Base-by-base conservation (phyloP, 2,888 invertebrate species). In the Tetheella fluctuosa region DNA sequence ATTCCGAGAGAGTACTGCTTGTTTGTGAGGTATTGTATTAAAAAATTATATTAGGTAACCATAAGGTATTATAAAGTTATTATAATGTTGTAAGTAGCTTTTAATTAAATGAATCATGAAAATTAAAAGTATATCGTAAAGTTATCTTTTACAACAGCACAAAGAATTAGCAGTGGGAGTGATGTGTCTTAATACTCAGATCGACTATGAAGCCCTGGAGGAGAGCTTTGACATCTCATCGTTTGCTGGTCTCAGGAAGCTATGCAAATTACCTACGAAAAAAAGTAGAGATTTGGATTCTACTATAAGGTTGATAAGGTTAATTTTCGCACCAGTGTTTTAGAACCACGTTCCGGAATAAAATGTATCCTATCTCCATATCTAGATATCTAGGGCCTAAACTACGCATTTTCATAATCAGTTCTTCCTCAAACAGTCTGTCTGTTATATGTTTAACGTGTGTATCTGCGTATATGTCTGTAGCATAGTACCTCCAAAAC, bases 171-270 rank as follows among this genome's bases (percentile, higher is more conserved):
- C 95, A 0, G 94, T 94, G 1, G 95, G 95, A 0, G 92, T 95
- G 6, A 91, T 95, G 88, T 93, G 94, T 61, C 81, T 96, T 0
- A 95, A 95, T 72, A 91, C 93, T 2, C 86, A 84, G 48, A 92
- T 96, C 10, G 94, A 96, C 76, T 94, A 93, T 67, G 93, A 94
- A 28, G 74, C 92, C 0, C 79, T 96, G 48, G 94, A 94, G 70
- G 93, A 94, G 58, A 91, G 93, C 61, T 96, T 94, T 71, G 94
- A 95, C 64, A 78, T 96, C 30, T 88, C 88, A 0, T 93, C 94
- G 0, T 95, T 94, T 77, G 90, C 91, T 37, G 94, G 94, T 0
- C 83, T 96, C 2, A 77, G 84, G 30, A 84, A 85, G 42, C 55
- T 86, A 2, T 67, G 77, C 7, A 23, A 59, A 0, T 58, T 64